These are phyloP conservation scores for Metopia argyrocephala DNA, from an alignment of 2,888 invertebrate genomes.

Conservation along the genomic window DNA sequence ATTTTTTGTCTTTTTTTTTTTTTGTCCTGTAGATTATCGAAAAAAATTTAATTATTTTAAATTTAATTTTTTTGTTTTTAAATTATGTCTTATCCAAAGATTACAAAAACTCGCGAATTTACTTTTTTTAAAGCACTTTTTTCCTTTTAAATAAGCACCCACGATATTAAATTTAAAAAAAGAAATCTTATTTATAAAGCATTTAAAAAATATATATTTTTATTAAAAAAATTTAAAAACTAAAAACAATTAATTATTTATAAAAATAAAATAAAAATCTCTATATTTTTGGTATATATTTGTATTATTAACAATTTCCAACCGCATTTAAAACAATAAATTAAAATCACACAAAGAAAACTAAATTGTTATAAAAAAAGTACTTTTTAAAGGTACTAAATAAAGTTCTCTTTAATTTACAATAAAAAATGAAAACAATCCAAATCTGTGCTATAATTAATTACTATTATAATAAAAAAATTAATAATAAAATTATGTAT, in stretches of 20 bases:
- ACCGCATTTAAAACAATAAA: neutral
- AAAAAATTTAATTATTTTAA: no score
- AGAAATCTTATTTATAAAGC: no score
- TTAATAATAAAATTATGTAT: conserved; percentile 39
- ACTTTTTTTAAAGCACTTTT: no score
- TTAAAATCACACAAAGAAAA: neutral
- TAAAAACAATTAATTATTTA: neutral
- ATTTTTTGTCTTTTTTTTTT: no score
- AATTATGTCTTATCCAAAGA: no score
- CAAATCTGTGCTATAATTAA: conserved; percentile 56
- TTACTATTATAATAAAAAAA: conserved; percentile 10
- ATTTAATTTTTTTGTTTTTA: no score
- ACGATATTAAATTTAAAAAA: no score
- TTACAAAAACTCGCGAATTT: no score
- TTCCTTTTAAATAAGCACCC: no score
- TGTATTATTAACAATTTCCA: neutral
- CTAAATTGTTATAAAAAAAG: neutral
- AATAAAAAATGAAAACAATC: conserved; percentile 52
- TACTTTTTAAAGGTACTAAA: neutral
- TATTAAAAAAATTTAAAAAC: neutral
- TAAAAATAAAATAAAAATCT: neutral
- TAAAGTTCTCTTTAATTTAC: neutral
- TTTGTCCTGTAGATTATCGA: no score
- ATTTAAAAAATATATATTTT: neutral
- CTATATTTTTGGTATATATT: neutral